Evolutionary conservation across 1,140 invertebrate genomes (phyloP).

Genomic region (Physella acuta): DNA sequence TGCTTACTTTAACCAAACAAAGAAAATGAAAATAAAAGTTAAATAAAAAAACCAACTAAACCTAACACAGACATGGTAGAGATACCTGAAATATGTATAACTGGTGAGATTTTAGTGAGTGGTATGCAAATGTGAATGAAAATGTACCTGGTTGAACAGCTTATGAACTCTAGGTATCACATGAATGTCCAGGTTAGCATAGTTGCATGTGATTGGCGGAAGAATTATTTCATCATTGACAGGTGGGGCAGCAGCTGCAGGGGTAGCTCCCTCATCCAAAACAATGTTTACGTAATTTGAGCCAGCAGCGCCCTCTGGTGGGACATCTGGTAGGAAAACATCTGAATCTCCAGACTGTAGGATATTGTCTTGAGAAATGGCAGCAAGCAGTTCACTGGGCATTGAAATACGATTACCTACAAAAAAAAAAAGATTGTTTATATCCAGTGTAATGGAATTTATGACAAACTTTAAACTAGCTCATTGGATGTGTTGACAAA

Average conservation of each 20-base stretch:
- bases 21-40: no score
- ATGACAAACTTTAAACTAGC: no score
- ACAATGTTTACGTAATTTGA: conserved; percentile 44
- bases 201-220: conserved; percentile 28
- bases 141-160: conserved; percentile 11
- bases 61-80: no score
- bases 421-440: neutral
- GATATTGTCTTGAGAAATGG: neutral
- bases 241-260: conserved; percentile 6
- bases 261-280: conserved; percentile 24
- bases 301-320: conserved; percentile 20
- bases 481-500: no score
- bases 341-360: conserved; percentile 28
- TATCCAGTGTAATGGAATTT: no score
- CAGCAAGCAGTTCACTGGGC: conserved; percentile 20
- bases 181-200: conserved; percentile 38
- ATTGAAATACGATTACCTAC: conserved; percentile 24
- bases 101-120: no score
- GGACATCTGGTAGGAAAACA: conserved; percentile 30
- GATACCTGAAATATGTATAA: no score
- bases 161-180: conserved; percentile 10
- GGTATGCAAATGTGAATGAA: neutral
- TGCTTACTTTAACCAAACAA: no score
- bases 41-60: no score
- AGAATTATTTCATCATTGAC: conserved; percentile 2